phyloP scores from a whole-genome alignment of 2,797 vertebrate genomes.

The Syncerus caffer region DNA sequence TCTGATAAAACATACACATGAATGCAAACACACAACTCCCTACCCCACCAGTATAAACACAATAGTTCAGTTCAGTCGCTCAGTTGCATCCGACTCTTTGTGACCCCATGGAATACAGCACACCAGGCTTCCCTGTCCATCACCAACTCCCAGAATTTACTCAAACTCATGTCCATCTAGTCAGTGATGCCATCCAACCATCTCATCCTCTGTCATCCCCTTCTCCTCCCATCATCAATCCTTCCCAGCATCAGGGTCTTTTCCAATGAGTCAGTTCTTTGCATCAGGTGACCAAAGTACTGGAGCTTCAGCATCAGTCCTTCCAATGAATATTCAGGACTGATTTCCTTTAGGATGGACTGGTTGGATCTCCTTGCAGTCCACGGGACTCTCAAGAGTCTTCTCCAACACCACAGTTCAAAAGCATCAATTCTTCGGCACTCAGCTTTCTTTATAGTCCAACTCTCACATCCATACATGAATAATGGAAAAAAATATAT shows the following conservation, averaged over 20 bases:
- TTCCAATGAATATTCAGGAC: background rate
- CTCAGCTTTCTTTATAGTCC: background rate
- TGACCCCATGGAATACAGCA: background rate
- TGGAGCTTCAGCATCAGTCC: background rate
- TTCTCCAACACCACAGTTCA: background rate
- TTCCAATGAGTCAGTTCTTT: background rate
- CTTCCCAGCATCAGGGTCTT: background rate
- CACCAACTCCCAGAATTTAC: background rate
- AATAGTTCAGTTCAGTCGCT: background rate
- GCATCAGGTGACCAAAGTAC: background rate
- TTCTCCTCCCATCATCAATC: background rate
- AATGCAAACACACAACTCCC: background rate
- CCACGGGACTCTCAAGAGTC: background rate
- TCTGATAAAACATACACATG: background rate
- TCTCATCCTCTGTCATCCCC: background rate
- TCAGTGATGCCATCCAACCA: background rate
- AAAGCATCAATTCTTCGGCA: rapidly evolving
- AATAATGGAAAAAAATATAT: background rate
- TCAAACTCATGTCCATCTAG: background rate
- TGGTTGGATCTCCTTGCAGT: background rate
- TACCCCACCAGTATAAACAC: background rate
- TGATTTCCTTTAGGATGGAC: background rate
- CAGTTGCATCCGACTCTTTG: background rate
- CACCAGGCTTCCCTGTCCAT: background rate
- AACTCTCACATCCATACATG: background rate